Conservation (phyloP, 2,797 vertebrate species). For the Microctenopoma lineatum region DNA sequence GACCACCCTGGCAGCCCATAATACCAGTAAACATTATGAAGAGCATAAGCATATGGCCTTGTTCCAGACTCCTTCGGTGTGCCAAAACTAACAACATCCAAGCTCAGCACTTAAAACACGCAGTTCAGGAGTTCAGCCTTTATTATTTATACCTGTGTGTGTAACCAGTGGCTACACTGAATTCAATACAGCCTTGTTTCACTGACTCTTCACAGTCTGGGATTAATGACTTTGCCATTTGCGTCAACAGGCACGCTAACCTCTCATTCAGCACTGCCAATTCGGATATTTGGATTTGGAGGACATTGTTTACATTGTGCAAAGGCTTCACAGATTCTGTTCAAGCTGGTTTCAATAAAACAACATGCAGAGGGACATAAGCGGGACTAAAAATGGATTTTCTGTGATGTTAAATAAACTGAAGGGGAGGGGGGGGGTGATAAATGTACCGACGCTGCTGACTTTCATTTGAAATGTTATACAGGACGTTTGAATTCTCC, state of each 20-base stretch:
- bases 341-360: slow-evolving; percentile 72
- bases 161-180: slow-evolving; percentile 38
- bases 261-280: slow-evolving; percentile 70
- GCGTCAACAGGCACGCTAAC: slow-evolving; percentile 68
- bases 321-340: slow-evolving; percentile 63
- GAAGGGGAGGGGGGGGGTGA: slow-evolving; percentile 15
- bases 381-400: slow-evolving; percentile 63
- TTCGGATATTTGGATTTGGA: slow-evolving; percentile 73
- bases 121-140: slow-evolving; percentile 68
- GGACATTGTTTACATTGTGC: slow-evolving; percentile 74
- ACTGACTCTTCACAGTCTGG: slow-evolving; percentile 65
- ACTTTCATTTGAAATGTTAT: slow-evolving; percentile 56
- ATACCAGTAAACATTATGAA: slow-evolving; percentile 56
- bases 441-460: slow-evolving; percentile 48
- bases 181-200: slow-evolving; percentile 74
- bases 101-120: slow-evolving; percentile 55
- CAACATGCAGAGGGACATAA: slow-evolving; percentile 56
- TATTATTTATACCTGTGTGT: slow-evolving; percentile 63
- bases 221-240: slow-evolving; percentile 77
- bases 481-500: slow-evolving; percentile 47
- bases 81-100: slow-evolving; percentile 61
- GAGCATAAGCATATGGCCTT: slow-evolving; percentile 37
- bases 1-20: slow-evolving; percentile 38
- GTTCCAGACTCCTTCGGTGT: slow-evolving; percentile 43
- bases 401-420: slow-evolving; percentile 74